Base-by-base conservation (phyloP, 2,888 invertebrate genomes). In the Celastrina argiolus region DNA sequence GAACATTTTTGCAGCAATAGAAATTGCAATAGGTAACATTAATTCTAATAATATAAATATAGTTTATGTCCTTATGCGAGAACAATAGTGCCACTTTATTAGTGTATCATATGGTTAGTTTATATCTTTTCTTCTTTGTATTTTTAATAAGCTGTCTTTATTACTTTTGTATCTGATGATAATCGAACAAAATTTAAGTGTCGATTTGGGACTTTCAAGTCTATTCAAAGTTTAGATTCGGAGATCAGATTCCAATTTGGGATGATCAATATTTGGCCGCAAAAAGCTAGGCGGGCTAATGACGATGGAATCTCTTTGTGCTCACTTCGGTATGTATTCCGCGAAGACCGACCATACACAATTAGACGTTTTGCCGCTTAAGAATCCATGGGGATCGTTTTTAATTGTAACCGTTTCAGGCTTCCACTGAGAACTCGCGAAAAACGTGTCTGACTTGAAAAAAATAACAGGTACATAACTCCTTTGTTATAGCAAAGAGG, bases 301-400 rank as follows among this genome's bases (percentile, higher is more conserved):
- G 76, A 75, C 73, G 63, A 69, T 68, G 71, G 76, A 76, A 76
- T 76, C 74, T 73, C 74, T 74, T 76, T 76, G 75, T 76, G 68
- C 71, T 59, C 65, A 64, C 63, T 67, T 28, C 67, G 74, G 75
- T 72, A 76, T 76, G 72, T 74, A 71, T 78, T 76, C 77, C 68
- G 66, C 73, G 76, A 77, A 76, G 68, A 12, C 36, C 22, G 56
- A 65, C 65, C 51, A 39, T 56, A 51, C 41, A 67, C 69, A 70
- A 72, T 71, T 68, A 77, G 73, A 69, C 69, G 70, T 73, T 71
- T 69, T 69, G 71, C 67, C 67, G 65, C 66, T 64, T 56, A 65
- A 56, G 56, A 65, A 56, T 65, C 64, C 67, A 67, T 68, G 66
- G 31, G 67, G 65, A 68, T 63, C 66, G 69, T 70, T 71, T 72